These are phyloP conservation scores for Poeciliopsis prolifica DNA, from an alignment of 2,113 vertebrate species.

Conservation along the genomic window DNA sequence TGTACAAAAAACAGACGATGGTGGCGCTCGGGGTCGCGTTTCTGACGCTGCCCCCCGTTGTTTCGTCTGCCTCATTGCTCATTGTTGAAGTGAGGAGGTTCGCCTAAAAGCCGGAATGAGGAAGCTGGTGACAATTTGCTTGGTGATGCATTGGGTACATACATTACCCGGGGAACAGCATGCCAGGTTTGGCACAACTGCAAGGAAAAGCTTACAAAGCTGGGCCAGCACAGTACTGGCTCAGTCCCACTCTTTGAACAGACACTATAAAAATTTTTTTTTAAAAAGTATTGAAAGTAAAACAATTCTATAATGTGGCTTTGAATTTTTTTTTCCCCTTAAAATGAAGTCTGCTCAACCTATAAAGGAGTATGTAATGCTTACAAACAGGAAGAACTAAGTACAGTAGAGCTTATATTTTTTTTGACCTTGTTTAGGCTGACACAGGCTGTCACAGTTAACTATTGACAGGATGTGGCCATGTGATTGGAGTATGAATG, in stretches of 20 bases:
- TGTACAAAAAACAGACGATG: conserved; percentile 16
- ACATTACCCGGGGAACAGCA: conserved; percentile 37
- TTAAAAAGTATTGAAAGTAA: conserved; percentile 21
- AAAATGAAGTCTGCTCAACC: neutral
- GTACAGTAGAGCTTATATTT: conserved; percentile 12
- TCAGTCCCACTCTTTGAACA: conserved; percentile 61
- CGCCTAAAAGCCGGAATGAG: conserved; percentile 18
- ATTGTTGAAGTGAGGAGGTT: conserved; percentile 9
- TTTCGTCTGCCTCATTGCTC: neutral
- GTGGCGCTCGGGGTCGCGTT: neutral
- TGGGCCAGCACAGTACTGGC: conserved; percentile 58
- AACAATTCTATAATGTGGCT: too few species aligned
- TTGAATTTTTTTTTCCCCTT: too few species aligned
- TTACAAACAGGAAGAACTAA: neutral
- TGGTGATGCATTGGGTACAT: conserved; percentile 54
- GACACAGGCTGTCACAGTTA: conserved; percentile 50
- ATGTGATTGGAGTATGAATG: conserved; percentile 70
- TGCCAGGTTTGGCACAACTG: conserved; percentile 59
- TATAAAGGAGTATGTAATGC: neutral
- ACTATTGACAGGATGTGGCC: conserved; percentile 67
- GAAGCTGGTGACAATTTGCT: conserved; percentile 58
- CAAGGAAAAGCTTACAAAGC: conserved; percentile 51
- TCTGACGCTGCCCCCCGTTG: neutral
- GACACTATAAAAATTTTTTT: conserved; percentile 35
- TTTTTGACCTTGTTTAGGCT: conserved; percentile 48